phyloP scores from a whole-genome alignment of 2,888 invertebrate genomes.

The Cosmorhoe ocellata region DNA sequence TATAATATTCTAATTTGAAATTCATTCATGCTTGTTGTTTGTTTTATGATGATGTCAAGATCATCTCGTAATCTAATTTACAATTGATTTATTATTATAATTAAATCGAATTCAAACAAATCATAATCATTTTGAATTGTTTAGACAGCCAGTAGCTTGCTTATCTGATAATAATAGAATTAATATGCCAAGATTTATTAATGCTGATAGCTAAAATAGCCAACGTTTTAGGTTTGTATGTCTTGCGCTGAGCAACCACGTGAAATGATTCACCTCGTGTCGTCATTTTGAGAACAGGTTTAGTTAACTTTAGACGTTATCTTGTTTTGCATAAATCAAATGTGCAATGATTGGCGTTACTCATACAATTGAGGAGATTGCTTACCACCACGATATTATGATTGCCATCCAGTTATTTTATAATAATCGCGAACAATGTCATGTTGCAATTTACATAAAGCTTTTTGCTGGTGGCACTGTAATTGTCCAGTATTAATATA shows the following conservation, averaged over 20 bases:
- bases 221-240: conserved; percentile 10
- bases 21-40: conserved; percentile 46
- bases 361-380: conserved; percentile 19
- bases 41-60: conserved; percentile 31
- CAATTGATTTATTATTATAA: background rate
- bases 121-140: background rate
- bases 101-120: too few relatives aligned
- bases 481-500: conserved; percentile 63
- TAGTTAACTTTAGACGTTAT: conserved; percentile 20
- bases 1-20: conserved; percentile 34
- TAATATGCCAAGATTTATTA: background rate
- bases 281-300: conserved; percentile 31
- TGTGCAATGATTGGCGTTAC: conserved; percentile 6
- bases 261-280: conserved; percentile 31
- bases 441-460: conserved; percentile 59
- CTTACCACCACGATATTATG: conserved; percentile 47
- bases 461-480: conserved; percentile 55
- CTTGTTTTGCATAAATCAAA: conserved; percentile 19
- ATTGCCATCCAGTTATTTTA: conserved; percentile 54
- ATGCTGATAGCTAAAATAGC: background rate
- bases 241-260: conserved; percentile 5
- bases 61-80: background rate
- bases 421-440: conserved; percentile 50
- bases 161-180: background rate
- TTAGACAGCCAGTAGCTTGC: too few relatives aligned